These are phyloP conservation scores for Jordanella pulchra DNA, from an alignment of 2,797 vertebrate genomes.

Conservation along the genomic window DNA sequence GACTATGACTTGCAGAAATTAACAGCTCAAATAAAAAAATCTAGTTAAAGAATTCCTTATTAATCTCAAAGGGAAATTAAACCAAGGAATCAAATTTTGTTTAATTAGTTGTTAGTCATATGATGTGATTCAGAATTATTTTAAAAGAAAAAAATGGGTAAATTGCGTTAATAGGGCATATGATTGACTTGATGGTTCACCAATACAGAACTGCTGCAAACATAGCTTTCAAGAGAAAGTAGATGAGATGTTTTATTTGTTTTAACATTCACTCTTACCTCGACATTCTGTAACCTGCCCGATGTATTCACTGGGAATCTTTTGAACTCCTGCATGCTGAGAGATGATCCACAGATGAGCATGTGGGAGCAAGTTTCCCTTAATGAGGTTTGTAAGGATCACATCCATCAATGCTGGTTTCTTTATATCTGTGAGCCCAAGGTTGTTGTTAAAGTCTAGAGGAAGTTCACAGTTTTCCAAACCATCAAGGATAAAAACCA, in stretches of 20 bases:
- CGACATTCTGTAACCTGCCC: slow-evolving; percentile 30
- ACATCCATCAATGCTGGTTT: neutral
- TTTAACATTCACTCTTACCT: slow-evolving; percentile 22
- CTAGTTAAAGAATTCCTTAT: no score
- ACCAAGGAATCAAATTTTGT: no score
- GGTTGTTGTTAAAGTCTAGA: slow-evolving; percentile 52
- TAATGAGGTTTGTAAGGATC: slow-evolving; percentile 54
- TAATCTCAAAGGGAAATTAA: no score
- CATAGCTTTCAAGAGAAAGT: neutral
- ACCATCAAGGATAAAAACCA: slow-evolving; percentile 64
- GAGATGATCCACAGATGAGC: slow-evolving; percentile 49
- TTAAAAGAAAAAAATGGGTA: neutral
- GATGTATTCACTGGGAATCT: slow-evolving; percentile 24
- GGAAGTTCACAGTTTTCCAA: slow-evolving; percentile 57
- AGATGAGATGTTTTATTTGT: neutral
- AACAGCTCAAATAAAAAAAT: no score
- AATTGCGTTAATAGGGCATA: neutral
- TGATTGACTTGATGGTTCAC: no score
- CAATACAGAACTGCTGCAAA: neutral
- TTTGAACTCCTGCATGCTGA: slow-evolving; percentile 22
- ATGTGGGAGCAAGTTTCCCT: slow-evolving; percentile 27
- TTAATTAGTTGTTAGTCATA: neutral
- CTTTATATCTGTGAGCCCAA: slow-evolving; percentile 5
- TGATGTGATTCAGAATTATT: neutral
- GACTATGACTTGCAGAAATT: no score